A percentile compares a stretch with the other conserved stretches of the same genome.
Evolutionary conservation across 2,797 vertebrate species (phyloP).

Genomic region (Eidolon dupreanum): DNA sequence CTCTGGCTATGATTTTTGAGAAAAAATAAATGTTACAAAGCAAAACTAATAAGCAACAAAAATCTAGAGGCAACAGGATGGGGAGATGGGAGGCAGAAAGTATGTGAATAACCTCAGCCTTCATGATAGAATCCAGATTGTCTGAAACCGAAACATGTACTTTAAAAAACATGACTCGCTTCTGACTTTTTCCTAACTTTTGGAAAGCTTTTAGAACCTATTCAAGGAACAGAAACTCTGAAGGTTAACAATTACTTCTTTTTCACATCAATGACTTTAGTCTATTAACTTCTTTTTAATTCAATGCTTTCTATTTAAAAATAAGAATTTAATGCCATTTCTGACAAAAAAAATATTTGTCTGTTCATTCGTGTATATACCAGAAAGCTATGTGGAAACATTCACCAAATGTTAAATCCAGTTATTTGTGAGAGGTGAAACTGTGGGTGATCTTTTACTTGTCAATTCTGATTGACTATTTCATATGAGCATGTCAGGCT

Average conservation of each 20-base stretch:
- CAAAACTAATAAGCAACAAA: not conserved
- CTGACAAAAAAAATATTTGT: not conserved
- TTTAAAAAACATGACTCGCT: not conserved
- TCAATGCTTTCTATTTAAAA: not conserved
- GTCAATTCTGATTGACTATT: not conserved
- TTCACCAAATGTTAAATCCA: not conserved
- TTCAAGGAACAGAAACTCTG: not conserved
- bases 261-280: not conserved
- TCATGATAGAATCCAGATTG: not conserved
- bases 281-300: not conserved
- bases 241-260: constrained; percentile 11
- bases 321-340: not conserved
- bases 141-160: not conserved
- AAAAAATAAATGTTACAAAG: not conserved
- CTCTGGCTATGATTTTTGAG: not conserved
- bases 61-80: not conserved
- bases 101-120: not conserved
- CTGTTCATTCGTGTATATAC: not conserved
- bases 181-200: constrained; percentile 22
- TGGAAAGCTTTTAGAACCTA: constrained; percentile 13
- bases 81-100: not conserved
- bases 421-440: not conserved
- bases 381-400: not conserved
- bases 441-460: not conserved
- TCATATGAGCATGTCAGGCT: not conserved